These are phyloP conservation scores for Axis porcinus DNA, from an alignment of 2,113 vertebrate genomes.

Conservation along the genomic window DNA sequence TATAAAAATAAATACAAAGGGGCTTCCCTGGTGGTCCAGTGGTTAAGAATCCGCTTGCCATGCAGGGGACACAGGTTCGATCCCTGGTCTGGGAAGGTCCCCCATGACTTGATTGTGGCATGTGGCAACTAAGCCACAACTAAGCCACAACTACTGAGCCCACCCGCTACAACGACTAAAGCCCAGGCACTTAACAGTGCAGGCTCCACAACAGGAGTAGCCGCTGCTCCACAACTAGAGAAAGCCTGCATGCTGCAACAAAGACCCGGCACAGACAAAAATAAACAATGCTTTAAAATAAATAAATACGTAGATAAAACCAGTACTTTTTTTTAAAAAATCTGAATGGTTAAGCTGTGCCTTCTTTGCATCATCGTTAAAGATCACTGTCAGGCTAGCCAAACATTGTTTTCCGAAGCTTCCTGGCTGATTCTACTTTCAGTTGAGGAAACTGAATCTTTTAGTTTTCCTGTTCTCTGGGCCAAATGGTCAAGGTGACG, in stretches of 20 bases:
- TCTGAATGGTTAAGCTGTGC: not conserved
- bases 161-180: not conserved
- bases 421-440: not conserved
- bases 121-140: not conserved
- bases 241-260: not conserved
- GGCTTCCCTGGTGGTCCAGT: not conserved
- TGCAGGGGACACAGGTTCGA: not conserved
- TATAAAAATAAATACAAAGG: not conserved
- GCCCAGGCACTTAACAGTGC: not conserved
- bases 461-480: slow-evolving; percentile 52
- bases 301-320: not conserved
- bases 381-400: not conserved
- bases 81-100: not conserved
- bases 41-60: not conserved
- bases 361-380: not conserved
- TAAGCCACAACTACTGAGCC: not conserved
- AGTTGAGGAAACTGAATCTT: slow-evolving; percentile 38
- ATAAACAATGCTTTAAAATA: not conserved
- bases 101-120: not conserved
- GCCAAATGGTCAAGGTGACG: slow-evolving; percentile 21
- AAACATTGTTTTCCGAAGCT: not conserved
- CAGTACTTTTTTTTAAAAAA: not conserved
- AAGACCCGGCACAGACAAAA: not conserved
- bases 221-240: not conserved
- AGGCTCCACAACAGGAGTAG: not conserved